Evolutionary conservation across 2,797 vertebrate genomes (phyloP).

Genomic region (Prunella strophiata): DNA sequence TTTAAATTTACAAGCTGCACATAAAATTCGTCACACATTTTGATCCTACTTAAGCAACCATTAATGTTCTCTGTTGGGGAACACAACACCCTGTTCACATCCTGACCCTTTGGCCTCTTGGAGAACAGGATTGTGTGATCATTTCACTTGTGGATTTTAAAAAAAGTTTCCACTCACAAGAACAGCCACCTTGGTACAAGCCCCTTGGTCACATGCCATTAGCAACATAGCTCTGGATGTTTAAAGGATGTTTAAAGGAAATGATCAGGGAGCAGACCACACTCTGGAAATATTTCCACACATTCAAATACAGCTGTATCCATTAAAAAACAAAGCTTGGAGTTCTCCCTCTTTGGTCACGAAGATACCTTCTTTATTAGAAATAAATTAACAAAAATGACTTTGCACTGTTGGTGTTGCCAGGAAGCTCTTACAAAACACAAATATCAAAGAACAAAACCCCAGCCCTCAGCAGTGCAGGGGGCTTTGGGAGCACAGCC

Average conservation of each 20-base stretch:
- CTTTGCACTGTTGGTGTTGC: background rate
- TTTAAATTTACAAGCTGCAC: background rate
- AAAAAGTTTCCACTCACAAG: background rate
- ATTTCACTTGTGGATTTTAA: background rate
- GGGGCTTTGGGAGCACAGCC: background rate
- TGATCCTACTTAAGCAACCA: background rate
- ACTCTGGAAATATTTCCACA: background rate
- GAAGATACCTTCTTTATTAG: background rate
- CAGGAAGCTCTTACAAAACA: conserved; percentile 42
- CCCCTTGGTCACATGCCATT: background rate
- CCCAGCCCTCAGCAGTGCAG: background rate
- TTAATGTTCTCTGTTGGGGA: background rate
- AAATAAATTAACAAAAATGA: background rate
- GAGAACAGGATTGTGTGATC: background rate
- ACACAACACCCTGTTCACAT: background rate
- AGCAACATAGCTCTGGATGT: background rate
- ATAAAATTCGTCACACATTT: background rate
- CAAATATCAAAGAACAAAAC: background rate
- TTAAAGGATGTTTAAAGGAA: background rate
- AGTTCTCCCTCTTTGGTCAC: background rate
- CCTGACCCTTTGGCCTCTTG: background rate
- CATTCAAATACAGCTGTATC: background rate
- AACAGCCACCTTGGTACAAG: background rate
- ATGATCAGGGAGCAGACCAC: background rate
- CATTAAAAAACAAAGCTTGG: background rate